Base-by-base conservation (phyloP, 92 coral and sea anemone species). In the Porites evermanni region DNA sequence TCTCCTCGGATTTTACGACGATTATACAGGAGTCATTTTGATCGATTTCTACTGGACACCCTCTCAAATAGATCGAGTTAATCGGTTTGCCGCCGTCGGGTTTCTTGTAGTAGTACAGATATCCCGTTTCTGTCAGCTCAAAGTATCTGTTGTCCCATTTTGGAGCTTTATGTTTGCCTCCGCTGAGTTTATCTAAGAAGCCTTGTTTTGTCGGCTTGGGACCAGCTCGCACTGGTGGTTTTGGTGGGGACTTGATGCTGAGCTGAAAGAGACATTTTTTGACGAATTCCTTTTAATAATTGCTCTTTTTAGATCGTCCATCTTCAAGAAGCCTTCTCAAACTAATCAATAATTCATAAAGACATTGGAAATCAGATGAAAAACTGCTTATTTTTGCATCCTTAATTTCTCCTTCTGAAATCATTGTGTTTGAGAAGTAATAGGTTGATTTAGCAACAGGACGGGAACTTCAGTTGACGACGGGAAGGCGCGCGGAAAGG, bases 121-220 rank as follows among this genome's bases (percentile, higher is more conserved):
- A 93, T 0, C 99, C 99, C 6, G 95, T 81, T 18, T 93, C 93
- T 12, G 95, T 85, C 32, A 97, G 94, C 73, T 97, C 99, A 82
- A 97, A 97, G 86, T 95, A 93, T 80, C 99, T 90, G 80, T 86
- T 78, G 91, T 97, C 99, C 99, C 99, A 97, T 59, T 97, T 97
- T 26, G 91, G 94, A 4, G 94, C 72, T 69, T 91, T 90, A 88
- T 97, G 99, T 82, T 91, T 97, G 7, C 99, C 99, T 2, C 99
- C 99, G 70, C 99, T 97, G 24, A 97, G 89, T 78, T 97, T 97
- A 18, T 90, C 94, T 4, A 97, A 86, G 74, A 87, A 90, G 20
- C 99, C 99, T 70, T 89, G 88, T 19, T 91, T 90, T 64, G 98
- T 97, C 3, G 99, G 99, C 69, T 85, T 91, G 32, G 81, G 85